Evolutionary conservation across 1,140 invertebrate species (phyloP).

Genomic region (Bombus vancouverensis): DNA sequence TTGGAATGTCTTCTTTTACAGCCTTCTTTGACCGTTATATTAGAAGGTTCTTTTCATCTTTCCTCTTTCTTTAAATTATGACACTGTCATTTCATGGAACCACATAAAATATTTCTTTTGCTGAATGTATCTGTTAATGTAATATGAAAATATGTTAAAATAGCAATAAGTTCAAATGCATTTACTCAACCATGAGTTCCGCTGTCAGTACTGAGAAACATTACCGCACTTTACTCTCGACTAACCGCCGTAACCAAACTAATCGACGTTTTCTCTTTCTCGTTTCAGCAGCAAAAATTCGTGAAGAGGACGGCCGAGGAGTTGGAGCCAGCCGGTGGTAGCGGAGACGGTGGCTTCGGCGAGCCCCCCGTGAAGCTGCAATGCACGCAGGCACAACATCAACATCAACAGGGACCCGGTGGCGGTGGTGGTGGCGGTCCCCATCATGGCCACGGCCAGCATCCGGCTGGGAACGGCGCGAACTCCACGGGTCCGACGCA

Average conservation of each 20-base stretch:
- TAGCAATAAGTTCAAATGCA: no score
- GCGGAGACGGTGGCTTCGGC: slow-evolving; percentile 82
- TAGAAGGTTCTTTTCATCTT: no score
- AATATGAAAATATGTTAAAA: no score
- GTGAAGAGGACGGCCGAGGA: slow-evolving; percentile 89
- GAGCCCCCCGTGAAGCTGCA: slow-evolving; percentile 91
- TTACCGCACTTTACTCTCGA: no score
- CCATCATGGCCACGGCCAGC: slow-evolving; percentile 76
- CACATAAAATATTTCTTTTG: no score
- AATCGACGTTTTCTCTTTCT: slow-evolving; percentile 23
- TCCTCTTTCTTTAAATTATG: no score
- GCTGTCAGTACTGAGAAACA: not conserved
- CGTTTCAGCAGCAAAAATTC: slow-evolving; percentile 92
- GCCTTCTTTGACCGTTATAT: no score
- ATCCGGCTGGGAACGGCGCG: slow-evolving; percentile 74
- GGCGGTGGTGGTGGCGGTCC: slow-evolving; percentile 67
- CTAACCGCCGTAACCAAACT: not conserved
- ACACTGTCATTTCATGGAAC: no score
- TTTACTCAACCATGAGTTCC: not conserved
- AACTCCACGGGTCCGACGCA: slow-evolving; percentile 75
- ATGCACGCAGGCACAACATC: slow-evolving; percentile 84
- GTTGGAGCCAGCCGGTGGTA: slow-evolving; percentile 84
- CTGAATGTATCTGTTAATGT: no score
- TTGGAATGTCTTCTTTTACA: no score
- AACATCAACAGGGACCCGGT: slow-evolving; percentile 70